phyloP scores from a whole-genome alignment of 2,797 vertebrate genomes.

The Balearica regulorum region DNA sequence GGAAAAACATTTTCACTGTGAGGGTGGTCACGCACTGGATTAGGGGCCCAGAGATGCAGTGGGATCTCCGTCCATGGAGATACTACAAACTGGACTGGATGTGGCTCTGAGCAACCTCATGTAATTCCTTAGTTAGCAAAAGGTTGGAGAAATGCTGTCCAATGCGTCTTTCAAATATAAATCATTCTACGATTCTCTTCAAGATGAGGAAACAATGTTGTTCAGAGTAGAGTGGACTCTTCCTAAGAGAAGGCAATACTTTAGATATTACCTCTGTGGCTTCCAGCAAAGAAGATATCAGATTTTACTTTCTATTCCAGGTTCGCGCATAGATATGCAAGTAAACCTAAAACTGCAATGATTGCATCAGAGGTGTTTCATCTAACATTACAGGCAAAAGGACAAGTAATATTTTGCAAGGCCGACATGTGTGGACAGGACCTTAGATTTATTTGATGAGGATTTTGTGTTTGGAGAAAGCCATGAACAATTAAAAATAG shows the following conservation, averaged over 20 bases:
- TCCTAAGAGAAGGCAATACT: neutral
- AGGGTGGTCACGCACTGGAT: neutral
- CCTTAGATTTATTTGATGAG: neutral
- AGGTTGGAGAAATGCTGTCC: neutral
- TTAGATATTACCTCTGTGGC: neutral
- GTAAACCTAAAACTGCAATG: neutral
- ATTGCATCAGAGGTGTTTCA: constrained; percentile 19
- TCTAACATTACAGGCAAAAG: neutral
- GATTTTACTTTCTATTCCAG: neutral
- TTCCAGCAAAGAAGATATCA: neutral
- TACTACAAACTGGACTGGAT: neutral
- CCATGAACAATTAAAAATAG: neutral
- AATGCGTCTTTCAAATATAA: neutral
- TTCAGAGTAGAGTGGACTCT: neutral
- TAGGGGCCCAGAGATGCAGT: neutral
- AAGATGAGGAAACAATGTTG: neutral
- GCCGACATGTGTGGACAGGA: neutral
- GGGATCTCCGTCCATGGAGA: neutral
- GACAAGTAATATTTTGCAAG: neutral
- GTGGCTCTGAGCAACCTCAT: neutral
- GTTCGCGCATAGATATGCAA: neutral
- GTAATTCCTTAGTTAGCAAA: neutral
- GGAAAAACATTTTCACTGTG: neutral
- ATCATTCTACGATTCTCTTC: neutral
- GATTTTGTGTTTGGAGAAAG: neutral